Conservation (phyloP, 2,888 invertebrate species). For the Rhamnusium bicolor region DNA sequence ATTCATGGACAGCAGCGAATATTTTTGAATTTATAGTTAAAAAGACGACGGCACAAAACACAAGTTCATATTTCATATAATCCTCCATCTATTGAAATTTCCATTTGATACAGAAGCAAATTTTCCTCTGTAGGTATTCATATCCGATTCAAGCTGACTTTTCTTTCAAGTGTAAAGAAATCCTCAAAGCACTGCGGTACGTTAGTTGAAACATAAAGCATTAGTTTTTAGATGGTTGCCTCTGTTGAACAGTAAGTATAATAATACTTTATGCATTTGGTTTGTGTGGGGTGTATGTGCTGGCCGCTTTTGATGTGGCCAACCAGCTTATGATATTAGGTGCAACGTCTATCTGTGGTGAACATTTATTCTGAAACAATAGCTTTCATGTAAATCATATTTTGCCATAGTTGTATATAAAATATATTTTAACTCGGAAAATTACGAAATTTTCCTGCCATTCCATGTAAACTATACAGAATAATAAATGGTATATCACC, state of each 20-base stretch:
- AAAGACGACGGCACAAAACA: not conserved
- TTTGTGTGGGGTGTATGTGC: conserved; percentile 15
- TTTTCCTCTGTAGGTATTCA: conserved; percentile 55
- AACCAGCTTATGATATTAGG: conserved; percentile 37
- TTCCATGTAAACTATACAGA: too few species aligned
- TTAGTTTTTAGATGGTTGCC: conserved; percentile 38
- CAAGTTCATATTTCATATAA: conserved; percentile 40
- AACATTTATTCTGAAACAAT: conserved; percentile 24
- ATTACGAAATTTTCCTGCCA: not conserved
- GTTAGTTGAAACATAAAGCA: conserved; percentile 43
- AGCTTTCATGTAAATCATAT: conserved; percentile 25
- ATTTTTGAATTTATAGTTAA: not conserved
- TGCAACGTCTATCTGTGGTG: conserved; percentile 27
- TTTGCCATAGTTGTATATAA: not conserved
- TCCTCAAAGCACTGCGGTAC: conserved; percentile 45
- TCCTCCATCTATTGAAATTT: conserved; percentile 44
- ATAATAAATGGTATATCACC: too few species aligned
- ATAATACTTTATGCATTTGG: conserved; percentile 25
- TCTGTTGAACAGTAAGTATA: conserved; percentile 19
- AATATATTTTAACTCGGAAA: not conserved
- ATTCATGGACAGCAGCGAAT: not conserved
- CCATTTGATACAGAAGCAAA: conserved; percentile 45
- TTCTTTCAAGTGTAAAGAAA: conserved; percentile 42
- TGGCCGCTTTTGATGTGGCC: conserved; percentile 42
- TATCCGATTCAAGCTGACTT: conserved; percentile 50